These are phyloP conservation scores for Drosophila bipectinata DNA, from an alignment of 1,140 invertebrate species.

Conservation along the genomic window DNA sequence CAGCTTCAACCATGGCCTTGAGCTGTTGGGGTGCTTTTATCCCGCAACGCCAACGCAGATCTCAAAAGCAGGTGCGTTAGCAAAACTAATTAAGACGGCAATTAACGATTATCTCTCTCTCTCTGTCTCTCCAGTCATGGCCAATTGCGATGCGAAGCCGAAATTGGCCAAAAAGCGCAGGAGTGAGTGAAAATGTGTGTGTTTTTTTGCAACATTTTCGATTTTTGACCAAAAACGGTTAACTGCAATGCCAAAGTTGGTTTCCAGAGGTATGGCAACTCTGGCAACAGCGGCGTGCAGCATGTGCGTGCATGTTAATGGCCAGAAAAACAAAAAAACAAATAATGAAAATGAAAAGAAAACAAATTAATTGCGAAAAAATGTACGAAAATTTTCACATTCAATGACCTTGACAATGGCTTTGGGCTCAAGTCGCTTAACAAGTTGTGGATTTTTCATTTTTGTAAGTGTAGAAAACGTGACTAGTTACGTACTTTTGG, in stretches of 20 bases:
- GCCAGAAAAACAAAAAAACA: too few relatives aligned
- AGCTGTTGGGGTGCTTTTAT: not conserved
- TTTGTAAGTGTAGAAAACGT: slow-evolving; percentile 70
- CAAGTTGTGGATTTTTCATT: slow-evolving; percentile 16
- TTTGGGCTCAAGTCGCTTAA: slow-evolving; percentile 56
- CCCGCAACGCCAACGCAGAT: slow-evolving; percentile 29
- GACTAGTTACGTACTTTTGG: slow-evolving; percentile 77
- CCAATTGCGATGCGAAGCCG: slow-evolving; percentile 38
- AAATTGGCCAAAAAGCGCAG: slow-evolving; percentile 42
- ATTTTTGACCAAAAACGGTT: slow-evolving; percentile 56
- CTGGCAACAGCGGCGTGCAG: slow-evolving; percentile 1
- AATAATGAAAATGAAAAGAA: slow-evolving; percentile 44
- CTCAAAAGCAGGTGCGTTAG: slow-evolving; percentile 17
- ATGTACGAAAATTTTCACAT: slow-evolving; percentile 68
- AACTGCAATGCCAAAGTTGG: slow-evolving; percentile 25
- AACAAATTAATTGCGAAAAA: slow-evolving; percentile 74
- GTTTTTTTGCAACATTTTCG: slow-evolving; percentile 7
- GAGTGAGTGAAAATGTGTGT: slow-evolving; percentile 70
- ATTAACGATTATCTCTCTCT: slow-evolving; percentile 34
- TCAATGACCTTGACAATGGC: slow-evolving; percentile 80
- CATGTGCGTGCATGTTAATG: slow-evolving; percentile 46
- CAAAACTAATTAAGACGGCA: slow-evolving; percentile 48
- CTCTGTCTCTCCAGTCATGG: slow-evolving; percentile 13
- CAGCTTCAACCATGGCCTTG: slow-evolving; percentile 26
- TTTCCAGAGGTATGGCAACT: not conserved